Evolutionary conservation across 2,113 vertebrate species (phyloP).

Genomic region (Hippocampus mohnikei): DNA sequence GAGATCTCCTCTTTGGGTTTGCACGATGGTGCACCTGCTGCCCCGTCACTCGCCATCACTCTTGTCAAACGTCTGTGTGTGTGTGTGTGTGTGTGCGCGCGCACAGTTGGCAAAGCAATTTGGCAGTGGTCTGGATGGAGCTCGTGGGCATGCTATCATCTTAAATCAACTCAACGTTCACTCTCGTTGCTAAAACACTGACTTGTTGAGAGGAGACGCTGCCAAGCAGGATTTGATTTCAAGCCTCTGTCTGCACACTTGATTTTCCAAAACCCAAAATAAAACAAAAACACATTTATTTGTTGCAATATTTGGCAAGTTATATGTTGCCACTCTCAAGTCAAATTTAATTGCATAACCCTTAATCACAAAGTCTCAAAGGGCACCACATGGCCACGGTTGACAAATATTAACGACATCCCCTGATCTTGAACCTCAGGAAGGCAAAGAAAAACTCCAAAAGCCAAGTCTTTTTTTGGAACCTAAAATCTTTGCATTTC

Average conservation of each 20-base stretch:
- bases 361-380: too few relatives aligned
- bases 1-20: background rate
- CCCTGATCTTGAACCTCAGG: too few relatives aligned
- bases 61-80: slow-evolving; percentile 20
- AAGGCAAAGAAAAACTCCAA: too few relatives aligned
- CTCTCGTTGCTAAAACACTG: slow-evolving; percentile 30
- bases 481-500: background rate
- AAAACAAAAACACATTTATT: too few relatives aligned
- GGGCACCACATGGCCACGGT: too few relatives aligned
- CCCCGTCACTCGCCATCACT: slow-evolving; percentile 1
- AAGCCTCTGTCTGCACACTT: slow-evolving; percentile 17
- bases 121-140: slow-evolving; percentile 34
- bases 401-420: too few relatives aligned
- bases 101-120: slow-evolving; percentile 55
- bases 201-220: slow-evolving; percentile 8
- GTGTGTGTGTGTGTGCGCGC: too few relatives aligned
- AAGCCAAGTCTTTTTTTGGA: too few relatives aligned
- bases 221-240: slow-evolving; percentile 4
- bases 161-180: slow-evolving; percentile 39
- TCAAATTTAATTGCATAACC: too few relatives aligned
- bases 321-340: too few relatives aligned
- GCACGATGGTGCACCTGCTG: slow-evolving; percentile 30
- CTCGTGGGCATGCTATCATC: slow-evolving; percentile 48
- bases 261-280: too few relatives aligned
- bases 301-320: too few relatives aligned